Base-by-base conservation (phyloP, 2,797 vertebrate genomes). In the Cyprinella venusta region DNA sequence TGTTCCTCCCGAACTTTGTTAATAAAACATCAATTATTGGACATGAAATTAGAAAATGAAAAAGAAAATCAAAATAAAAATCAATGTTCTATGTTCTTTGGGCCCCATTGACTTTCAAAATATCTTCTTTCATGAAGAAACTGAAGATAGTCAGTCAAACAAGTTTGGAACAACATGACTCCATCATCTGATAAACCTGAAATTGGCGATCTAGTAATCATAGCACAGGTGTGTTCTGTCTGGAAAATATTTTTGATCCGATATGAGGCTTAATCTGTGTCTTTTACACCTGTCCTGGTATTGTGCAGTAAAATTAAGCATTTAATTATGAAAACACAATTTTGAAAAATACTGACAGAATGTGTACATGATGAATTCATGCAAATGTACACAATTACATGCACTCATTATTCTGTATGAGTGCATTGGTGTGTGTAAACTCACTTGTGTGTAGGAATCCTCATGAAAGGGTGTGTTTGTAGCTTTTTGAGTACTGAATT, bases 391-490 rank as follows among this genome's bases (percentile, higher is more conserved):
- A 33, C 61, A 52, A 48, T 78, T 78, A 65, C 33, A 67, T 33
- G 56, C 9, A 64, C 36, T 61, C n/a, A 19, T 42, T 76, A 38
- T 42, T 76, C n/a, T 76, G n/a, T 19, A 59, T 63, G 50, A 26
- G 36, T 18, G 74, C 54, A 61, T 10, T 76, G 74, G 82, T 81
- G 52, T 85, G 83, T 82, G 76, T 80, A 65, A 33, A 15, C 68
- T 65, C 64, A 40, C 30, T 74, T 85, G 83, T 81, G 71, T 83
- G 79, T 81, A 48, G 84, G 80, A 80, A 83, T 85, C 56, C 80
- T 83, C 38, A 52, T 70, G 68, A 65, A 67, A 83, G 63, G 10
- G 68, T 84, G 82, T 67, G 84, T 85, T 81, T 63, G 81, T 67
- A 33, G 54, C 76, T 65, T 67, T 81, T 80, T 87, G 24, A 84